Base-by-base conservation (phyloP, 2,888 invertebrate genomes). In the Saturnia japonica region DNA sequence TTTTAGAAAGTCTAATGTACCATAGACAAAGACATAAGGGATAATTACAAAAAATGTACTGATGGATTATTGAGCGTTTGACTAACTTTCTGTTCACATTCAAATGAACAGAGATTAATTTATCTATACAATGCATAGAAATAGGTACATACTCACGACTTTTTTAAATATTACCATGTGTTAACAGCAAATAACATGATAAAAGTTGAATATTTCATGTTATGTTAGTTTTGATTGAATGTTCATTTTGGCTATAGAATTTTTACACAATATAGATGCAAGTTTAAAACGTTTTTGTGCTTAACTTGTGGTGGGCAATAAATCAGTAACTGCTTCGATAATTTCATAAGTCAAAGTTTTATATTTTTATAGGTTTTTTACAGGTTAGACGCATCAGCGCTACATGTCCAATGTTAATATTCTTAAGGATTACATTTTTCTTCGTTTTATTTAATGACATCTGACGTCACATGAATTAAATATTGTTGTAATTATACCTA, bases 1-100 rank as follows among this genome's bases (percentile, higher is more conserved):
- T n/a, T 64, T 40, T 19, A n/a, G 40, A 40, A 64, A 19, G 64
- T 64, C 11, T 64, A 64, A 64, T 40, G 64, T 64, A 40, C 40
- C 64, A 22, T 64, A 40, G 40, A 64, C 64, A 64, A 64, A 64
- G 64, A n/a, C 64, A 40, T 62, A 34, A 34, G 9, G 4, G 16
- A 40, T 64, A 40, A n/a, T 64, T 54, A 64, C 11, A 14, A 64
- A 34, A 64, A 64, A n/a, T 7, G n/a, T 40, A 64, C 40, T 34
- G 9, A 19, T n/a, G 64, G 40, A 40, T 40, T 40, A 64, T 64
- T n/a, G 1, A 12, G 28, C 14, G 11, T 64, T 40, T n/a, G 40
- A 8, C 0, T 40, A 40, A 1, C 1, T 4, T 40, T 62, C 12
- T n/a, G 40, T 40, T n/a, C 16, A 3, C 19, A 19, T 19, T 47